Base-by-base conservation (phyloP, 2,888 invertebrate genomes). In the Gasteruption jaculator region DNA sequence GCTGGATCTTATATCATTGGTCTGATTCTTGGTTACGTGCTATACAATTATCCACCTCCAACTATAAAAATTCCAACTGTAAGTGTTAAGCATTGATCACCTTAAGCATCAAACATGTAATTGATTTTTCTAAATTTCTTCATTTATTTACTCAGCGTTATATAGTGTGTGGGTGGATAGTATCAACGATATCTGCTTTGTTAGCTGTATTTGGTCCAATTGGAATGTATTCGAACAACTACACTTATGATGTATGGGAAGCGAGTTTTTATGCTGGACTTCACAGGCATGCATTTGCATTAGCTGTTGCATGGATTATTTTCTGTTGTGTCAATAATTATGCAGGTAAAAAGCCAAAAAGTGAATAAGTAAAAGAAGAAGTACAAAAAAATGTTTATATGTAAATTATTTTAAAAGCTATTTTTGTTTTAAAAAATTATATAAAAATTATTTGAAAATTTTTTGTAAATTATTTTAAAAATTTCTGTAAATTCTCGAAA, bases 271-370 rank as follows among this genome's bases (percentile, higher is more conserved):
- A 70, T 43, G 67, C 65, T 1, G 65, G 64, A 5, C 49, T 68
- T 1, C 63, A 68, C 21, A 54, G 68, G n/a, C 57, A 60, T 4
- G 56, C 48, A 0, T 71, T 71, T 43, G 56, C 56, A 3, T 18
- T 68, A 1, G 54, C 58, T 8, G 29, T 71, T 2, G 54, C 57
- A 3, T 71, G 71, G 71, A 56, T 71, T 8, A 54, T 71, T 15
- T 73, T 85, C 34, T 78, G 80, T 1, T 82, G 83, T 51, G 71
- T 74, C 19, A 81, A 82, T 10, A 81, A 81, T 30, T 81, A 82
- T 63, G 82, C 80, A 61, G 81, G 81, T 78, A 63, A 70, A 22
- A 30, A 40, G 5, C 11, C 10, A 8, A 19, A 7, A 5, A 2
- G 30, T 8, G 14, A 30, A n/a, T 14, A 33, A 24, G 14, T 20